A percentile compares a stretch with the other conserved stretches of the same genome.
Evolutionary conservation across 2,113 vertebrate genomes (phyloP).

Genomic region (Hydropotes inermis): DNA sequence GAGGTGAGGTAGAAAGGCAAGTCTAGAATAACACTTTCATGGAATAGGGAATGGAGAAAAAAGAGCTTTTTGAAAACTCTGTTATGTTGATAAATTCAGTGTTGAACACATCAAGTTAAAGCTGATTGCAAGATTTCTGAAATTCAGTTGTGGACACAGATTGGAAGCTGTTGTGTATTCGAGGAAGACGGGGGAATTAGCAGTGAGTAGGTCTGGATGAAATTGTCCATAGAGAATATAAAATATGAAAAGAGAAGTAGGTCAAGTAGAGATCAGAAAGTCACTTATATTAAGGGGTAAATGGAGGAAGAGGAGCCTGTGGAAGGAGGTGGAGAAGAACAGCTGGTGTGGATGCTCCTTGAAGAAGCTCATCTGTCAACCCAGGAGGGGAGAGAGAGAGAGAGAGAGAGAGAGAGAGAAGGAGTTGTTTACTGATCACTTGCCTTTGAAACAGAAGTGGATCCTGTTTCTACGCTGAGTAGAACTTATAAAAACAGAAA

Average conservation of each 20-base stretch:
- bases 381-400: not conserved
- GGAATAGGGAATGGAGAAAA: not conserved
- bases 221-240: not conserved
- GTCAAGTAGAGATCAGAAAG: not conserved
- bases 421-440: not conserved
- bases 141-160: not conserved
- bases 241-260: not conserved
- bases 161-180: not conserved
- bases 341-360: not conserved
- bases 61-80: not conserved
- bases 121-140: not conserved
- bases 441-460: not conserved
- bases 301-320: not conserved
- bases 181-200: not conserved
- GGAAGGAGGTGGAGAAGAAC: not conserved
- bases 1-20: not conserved
- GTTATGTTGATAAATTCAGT: not conserved
- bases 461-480: not conserved
- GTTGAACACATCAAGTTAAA: not conserved
- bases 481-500: not conserved
- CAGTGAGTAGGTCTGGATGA: not conserved
- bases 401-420: not conserved
- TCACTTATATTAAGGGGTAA: not conserved
- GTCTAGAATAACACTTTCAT: not conserved
- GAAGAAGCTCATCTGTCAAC: not conserved